Evolutionary conservation across 2,113 vertebrate genomes (phyloP).

Genomic region (Notarius lentiginosus): DNA sequence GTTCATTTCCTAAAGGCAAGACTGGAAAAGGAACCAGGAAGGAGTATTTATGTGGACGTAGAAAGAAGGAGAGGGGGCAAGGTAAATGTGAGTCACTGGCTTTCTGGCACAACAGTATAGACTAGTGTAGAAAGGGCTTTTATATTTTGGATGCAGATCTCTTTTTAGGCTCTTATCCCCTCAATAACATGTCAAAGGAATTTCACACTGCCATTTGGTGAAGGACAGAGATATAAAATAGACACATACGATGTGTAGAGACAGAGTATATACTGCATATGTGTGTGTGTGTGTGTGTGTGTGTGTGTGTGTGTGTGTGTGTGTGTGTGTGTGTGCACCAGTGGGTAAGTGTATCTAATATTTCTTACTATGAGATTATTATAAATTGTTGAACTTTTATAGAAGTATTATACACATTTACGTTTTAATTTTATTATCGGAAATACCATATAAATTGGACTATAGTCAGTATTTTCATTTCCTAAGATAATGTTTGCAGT

Average conservation of each 20-base stretch:
- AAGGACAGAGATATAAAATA: conserved; percentile 61
- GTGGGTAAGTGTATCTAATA: background rate
- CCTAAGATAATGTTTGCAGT: background rate
- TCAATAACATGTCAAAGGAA: conserved; percentile 64
- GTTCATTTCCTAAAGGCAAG: conserved; percentile 71
- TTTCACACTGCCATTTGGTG: conserved; percentile 75
- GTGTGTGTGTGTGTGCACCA: no score
- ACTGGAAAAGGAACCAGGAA: conserved; percentile 71
- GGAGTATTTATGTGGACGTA: conserved; percentile 65
- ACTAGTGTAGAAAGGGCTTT: conserved; percentile 67
- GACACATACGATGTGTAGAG: conserved; percentile 44
- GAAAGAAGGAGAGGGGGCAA: conserved; percentile 43
- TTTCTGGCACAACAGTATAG: conserved; percentile 71
- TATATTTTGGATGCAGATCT: conserved; percentile 62
- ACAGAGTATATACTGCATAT: background rate
- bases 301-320: no score
- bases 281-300: no score
- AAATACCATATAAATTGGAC: background rate
- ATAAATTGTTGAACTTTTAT: background rate
- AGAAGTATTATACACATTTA: background rate
- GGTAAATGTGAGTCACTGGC: conserved; percentile 77
- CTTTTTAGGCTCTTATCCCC: conserved; percentile 71
- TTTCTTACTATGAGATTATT: background rate
- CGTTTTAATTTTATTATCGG: background rate
- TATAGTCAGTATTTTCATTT: background rate